Evolutionary conservation across 2,888 invertebrate species (phyloP).

Genomic region (Anarsia innoxiella): DNA sequence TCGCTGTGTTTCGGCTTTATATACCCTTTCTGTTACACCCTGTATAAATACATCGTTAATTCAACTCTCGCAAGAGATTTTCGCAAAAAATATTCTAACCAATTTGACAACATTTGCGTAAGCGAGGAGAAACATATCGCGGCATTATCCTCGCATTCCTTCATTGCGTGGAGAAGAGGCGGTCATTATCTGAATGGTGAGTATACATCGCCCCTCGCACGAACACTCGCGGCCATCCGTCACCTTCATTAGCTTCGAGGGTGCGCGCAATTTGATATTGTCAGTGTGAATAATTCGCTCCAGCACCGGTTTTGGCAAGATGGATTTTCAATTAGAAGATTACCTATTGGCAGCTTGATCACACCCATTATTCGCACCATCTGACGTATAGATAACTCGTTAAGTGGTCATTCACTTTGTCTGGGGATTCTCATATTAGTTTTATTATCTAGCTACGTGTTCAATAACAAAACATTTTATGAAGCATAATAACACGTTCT

Average conservation of each 20-base stretch:
- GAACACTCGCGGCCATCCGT: conserved; percentile 37
- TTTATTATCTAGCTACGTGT: too few relatives aligned
- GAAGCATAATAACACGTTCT: too few relatives aligned
- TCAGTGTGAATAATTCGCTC: neutral
- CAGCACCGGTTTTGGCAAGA: neutral
- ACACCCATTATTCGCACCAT: too few relatives aligned
- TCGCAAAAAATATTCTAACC: neutral
- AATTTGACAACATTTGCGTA: neutral
- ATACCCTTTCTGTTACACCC: too few relatives aligned
- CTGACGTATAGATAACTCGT: too few relatives aligned
- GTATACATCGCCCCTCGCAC: conserved; percentile 47
- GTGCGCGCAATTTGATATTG: conserved; percentile 33
- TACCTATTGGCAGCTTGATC: too few relatives aligned
- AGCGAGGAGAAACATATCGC: neutral
- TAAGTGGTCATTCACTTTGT: too few relatives aligned
- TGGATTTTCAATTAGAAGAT: neutral
- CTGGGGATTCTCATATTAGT: too few relatives aligned
- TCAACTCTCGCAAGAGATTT: too few relatives aligned
- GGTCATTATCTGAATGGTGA: conserved; percentile 26
- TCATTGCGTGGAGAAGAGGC: neutral
- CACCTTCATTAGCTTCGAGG: conserved; percentile 44
- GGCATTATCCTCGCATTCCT: neutral
- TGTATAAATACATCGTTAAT: too few relatives aligned
- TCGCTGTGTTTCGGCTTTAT: too few relatives aligned
- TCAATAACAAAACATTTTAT: too few relatives aligned